Conservation (phyloP, 2,113 vertebrate genomes). For the Proterorhinus semilunaris region DNA sequence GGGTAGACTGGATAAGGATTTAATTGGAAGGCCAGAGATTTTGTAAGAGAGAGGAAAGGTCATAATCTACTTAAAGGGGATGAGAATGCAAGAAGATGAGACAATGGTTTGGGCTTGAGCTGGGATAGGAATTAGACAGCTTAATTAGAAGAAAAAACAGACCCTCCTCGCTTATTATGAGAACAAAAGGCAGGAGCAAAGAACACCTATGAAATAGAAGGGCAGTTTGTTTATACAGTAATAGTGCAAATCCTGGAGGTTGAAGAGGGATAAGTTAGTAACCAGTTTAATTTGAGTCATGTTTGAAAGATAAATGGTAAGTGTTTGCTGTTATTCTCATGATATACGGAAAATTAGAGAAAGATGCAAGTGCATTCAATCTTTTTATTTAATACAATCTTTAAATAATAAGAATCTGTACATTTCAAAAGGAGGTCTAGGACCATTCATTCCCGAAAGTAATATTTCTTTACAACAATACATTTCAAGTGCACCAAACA, state of each 20-base stretch:
- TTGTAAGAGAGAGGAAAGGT: conserved; percentile 58
- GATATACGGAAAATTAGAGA: background rate
- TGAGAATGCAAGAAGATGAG: background rate
- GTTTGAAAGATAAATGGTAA: no score
- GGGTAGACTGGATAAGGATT: conserved; percentile 37
- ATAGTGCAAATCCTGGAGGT: no score
- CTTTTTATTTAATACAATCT: conserved; percentile 71
- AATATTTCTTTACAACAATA: conserved; percentile 64
- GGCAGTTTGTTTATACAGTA: no score
- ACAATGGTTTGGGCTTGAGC: background rate
- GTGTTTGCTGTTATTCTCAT: no score
- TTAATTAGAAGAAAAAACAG: no score
- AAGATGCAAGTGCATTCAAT: conserved; percentile 44
- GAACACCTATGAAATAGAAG: no score
- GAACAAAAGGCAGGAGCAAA: no score
- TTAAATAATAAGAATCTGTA: conserved; percentile 76
- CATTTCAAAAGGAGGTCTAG: conserved; percentile 62
- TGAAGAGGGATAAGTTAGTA: no score
- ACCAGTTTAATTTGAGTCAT: no score
- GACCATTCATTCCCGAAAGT: conserved; percentile 61
- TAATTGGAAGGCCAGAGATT: conserved; percentile 48
- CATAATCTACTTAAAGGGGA: conserved; percentile 50
- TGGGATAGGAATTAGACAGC: no score
- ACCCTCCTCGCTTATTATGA: no score
- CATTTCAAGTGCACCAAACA: conserved; percentile 65